Conservation (phyloP, 2,113 vertebrate genomes). For the Leuciscus idus region DNA sequence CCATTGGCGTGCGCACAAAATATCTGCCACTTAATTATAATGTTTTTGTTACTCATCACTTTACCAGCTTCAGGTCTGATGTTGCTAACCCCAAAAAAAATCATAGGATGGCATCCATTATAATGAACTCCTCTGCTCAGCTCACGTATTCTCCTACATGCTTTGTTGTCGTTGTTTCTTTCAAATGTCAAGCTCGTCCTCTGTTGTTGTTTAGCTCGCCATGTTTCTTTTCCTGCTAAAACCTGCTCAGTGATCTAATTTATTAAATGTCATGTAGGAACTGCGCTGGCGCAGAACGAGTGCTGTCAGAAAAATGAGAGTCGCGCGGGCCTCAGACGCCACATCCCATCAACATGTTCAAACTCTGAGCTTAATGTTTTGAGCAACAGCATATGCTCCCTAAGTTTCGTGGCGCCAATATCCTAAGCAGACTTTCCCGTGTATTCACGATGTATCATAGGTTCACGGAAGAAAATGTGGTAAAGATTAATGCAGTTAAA, state of each 20-base stretch:
- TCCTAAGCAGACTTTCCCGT: neutral
- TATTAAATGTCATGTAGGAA: conserved; percentile 69
- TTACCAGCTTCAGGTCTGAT: neutral
- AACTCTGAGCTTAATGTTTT: conserved; percentile 43
- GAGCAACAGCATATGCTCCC: conserved; percentile 34
- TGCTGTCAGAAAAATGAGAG: conserved; percentile 42
- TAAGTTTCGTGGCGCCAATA: conserved; percentile 6
- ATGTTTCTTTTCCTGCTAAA: conserved; percentile 49
- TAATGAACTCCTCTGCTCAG: conserved; percentile 43
- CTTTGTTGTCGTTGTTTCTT: conserved; percentile 54
- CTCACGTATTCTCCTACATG: conserved; percentile 39
- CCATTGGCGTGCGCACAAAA: neutral
- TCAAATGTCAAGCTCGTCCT: conserved; percentile 54
- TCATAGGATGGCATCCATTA: conserved; percentile 33
- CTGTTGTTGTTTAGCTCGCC: conserved; percentile 53
- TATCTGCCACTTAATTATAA: neutral
- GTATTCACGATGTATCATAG: neutral
- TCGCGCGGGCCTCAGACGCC: conserved; percentile 52
- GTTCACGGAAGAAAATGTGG: neutral
- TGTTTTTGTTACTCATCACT: neutral
- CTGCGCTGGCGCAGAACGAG: conserved; percentile 65
- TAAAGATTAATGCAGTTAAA: neutral
- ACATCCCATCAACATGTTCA: conserved; percentile 48
- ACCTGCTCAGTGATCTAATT: conserved; percentile 66
- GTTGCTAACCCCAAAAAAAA: neutral